A percentile compares a stretch with the other conserved stretches of the same genome.
These are phyloP conservation scores for Muscidifurax raptorellus DNA, from an alignment of 1,140 invertebrate genomes.

Conservation along the genomic window DNA sequence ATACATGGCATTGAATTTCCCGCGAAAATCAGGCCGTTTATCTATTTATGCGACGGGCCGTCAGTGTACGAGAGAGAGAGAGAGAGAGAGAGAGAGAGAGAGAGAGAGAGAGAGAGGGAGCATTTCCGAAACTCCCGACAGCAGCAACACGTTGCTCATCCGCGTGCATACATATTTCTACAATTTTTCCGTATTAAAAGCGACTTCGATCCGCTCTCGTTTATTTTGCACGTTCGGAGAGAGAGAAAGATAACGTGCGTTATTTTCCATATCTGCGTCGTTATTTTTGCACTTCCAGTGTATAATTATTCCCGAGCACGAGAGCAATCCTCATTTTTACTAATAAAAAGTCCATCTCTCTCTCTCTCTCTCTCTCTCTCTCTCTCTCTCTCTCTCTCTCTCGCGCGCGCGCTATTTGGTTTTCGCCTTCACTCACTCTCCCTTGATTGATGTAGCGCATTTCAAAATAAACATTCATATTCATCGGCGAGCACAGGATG, in stretches of 20 bases:
- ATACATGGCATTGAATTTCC: slow-evolving; percentile 20
- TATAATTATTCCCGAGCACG: background rate
- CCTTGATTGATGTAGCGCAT: background rate
- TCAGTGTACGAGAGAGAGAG: background rate
- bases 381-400: too few species aligned
- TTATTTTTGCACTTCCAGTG: background rate
- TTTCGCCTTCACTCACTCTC: background rate
- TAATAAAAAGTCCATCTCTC: background rate
- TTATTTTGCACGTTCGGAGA: background rate
- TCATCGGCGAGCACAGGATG: background rate
- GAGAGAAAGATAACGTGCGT: background rate
- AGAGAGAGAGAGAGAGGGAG: too few species aligned
- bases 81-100: too few species aligned
- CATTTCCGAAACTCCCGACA: background rate
- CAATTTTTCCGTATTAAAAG: slow-evolving; percentile 13
- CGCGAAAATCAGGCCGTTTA: slow-evolving; percentile 20
- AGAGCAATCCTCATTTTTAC: background rate
- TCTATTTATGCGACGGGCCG: slow-evolving; percentile 34
- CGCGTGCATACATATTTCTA: background rate
- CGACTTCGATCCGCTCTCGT: background rate
- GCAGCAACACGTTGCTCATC: background rate
- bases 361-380: too few species aligned
- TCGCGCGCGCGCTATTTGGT: background rate
- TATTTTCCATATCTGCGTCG: background rate
- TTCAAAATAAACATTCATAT: background rate